These are phyloP conservation scores for Pseudobourletiella spinata DNA, from an alignment of 1,140 invertebrate genomes.

Conservation along the genomic window DNA sequence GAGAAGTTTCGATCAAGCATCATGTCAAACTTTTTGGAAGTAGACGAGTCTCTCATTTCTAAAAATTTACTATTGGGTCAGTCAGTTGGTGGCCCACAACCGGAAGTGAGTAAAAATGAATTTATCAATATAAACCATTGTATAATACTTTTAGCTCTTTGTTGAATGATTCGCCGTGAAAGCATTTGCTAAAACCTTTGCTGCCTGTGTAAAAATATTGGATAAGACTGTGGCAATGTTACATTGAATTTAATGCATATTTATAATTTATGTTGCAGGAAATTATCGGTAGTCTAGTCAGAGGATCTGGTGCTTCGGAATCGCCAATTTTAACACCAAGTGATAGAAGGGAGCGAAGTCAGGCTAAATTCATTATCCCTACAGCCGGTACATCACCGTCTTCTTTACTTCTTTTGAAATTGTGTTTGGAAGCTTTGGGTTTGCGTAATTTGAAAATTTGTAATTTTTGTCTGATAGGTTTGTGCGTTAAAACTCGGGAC, in stretches of 20 bases:
- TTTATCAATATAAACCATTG: background rate
- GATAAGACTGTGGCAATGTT: background rate
- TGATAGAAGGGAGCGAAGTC: constrained; percentile 20
- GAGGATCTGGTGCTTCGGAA: background rate
- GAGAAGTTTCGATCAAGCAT: too few species aligned
- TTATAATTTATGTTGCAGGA: too few species aligned
- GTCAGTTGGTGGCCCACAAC: background rate
- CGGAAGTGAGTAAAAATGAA: background rate
- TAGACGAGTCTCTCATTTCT: constrained; percentile 24
- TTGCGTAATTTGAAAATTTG: too few species aligned
- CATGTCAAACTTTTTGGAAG: constrained; percentile 30
- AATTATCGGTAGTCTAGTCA: too few species aligned
- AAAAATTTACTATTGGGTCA: constrained; percentile 12
- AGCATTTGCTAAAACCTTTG: background rate
- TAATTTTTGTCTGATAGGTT: constrained; percentile 49
- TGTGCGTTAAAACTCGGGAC: constrained; percentile 71
- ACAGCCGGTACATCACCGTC: constrained; percentile 16
- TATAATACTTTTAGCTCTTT: background rate
- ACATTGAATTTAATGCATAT: background rate
- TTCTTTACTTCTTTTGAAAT: background rate
- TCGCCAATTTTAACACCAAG: constrained; percentile 25
- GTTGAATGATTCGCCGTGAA: background rate
- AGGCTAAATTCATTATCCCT: constrained; percentile 35
- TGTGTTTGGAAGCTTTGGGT: background rate
- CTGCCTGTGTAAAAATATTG: background rate